These are phyloP conservation scores for Ataeniobius toweri DNA, from an alignment of 2,797 vertebrate genomes.

Conservation along the genomic window DNA sequence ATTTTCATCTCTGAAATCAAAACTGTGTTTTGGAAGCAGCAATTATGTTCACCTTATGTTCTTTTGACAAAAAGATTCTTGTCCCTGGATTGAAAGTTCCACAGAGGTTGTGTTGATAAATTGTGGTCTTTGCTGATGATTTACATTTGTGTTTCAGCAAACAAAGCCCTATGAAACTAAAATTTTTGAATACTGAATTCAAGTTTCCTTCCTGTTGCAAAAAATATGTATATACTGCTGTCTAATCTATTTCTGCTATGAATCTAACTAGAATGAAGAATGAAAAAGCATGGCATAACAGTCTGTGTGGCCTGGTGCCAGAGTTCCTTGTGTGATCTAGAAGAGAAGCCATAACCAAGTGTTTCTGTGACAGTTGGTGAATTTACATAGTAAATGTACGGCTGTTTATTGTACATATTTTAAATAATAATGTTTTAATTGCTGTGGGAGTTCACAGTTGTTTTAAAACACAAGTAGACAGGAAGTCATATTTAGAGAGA, in stretches of 20 bases:
- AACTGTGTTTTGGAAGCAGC: background rate
- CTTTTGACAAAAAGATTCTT: background rate
- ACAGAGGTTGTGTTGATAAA: background rate
- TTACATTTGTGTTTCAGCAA: background rate
- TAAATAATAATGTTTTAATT: background rate
- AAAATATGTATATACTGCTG: background rate
- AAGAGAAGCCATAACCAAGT: constrained; percentile 1
- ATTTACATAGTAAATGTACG: constrained; percentile 6
- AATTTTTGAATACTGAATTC: background rate
- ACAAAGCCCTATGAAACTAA: background rate
- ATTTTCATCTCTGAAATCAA: background rate
- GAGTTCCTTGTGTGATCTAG: constrained; percentile 11
- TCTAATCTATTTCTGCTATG: background rate
- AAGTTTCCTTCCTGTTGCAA: constrained; percentile 4
- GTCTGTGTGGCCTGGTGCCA: constrained; percentile 6
- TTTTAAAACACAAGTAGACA: background rate
- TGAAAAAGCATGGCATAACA: constrained; percentile 3
- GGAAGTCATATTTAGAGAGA: constrained; percentile 3
- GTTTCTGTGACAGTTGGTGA: constrained; percentile 16
- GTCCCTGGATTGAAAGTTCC: background rate
- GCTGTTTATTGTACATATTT: constrained; percentile 1
- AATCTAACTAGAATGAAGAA: constrained; percentile 16
- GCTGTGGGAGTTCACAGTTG: constrained; percentile 10
- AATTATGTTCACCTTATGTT: background rate
- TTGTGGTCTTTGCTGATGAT: background rate